phyloP scores from a whole-genome alignment of 2,113 vertebrate genomes.

The Hyaena hyaena region DNA sequence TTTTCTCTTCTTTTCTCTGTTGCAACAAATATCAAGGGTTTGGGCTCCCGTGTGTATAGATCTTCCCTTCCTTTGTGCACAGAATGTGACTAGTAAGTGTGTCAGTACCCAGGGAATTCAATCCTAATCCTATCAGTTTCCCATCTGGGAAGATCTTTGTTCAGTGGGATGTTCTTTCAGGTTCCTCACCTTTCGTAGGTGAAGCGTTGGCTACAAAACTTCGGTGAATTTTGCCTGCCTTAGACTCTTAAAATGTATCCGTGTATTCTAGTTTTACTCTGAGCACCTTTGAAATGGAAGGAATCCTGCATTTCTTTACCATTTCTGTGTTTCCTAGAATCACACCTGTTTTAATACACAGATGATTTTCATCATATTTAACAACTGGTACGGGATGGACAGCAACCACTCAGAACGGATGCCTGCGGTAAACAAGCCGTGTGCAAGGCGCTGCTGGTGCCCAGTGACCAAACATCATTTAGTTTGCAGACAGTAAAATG shows the following conservation, averaged over 20 bases:
- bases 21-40: not conserved
- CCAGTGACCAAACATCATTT: rapidly evolving
- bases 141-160: not conserved
- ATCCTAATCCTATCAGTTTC: not conserved
- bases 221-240: conserved; percentile 1
- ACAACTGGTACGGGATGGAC: conserved; percentile 12
- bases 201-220: not conserved
- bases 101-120: not conserved
- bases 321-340: not conserved
- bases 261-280: conserved; percentile 42
- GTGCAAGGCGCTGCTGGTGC: not conserved
- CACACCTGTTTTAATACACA: conserved; percentile 20
- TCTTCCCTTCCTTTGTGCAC: conserved; percentile 47
- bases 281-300: not conserved
- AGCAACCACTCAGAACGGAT: not conserved
- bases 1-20: conserved; percentile 54
- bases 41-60: not conserved
- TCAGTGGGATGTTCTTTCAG: not conserved
- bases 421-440: not conserved
- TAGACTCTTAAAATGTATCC: not conserved
- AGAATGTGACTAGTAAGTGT: conserved; percentile 46
- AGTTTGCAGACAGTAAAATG: not conserved
- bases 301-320: not conserved
- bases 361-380: conserved; percentile 62
- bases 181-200: not conserved